phyloP scores from a whole-genome alignment of 2,797 vertebrate genomes.

The Telmatherina bonti region DNA sequence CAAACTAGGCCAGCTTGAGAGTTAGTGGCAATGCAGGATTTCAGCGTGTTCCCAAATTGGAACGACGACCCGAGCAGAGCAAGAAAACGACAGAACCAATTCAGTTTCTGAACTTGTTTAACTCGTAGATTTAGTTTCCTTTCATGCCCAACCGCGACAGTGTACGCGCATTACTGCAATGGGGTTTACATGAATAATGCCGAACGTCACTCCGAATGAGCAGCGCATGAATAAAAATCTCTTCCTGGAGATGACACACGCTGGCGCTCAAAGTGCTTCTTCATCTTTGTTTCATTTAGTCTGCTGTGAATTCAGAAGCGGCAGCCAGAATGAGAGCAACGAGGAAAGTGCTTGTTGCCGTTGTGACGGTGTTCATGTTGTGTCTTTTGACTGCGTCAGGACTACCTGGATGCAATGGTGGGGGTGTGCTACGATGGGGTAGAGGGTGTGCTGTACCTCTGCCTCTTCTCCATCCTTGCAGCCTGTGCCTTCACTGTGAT shows the following conservation, averaged over 20 bases:
- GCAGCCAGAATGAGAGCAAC: neutral
- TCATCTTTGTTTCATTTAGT: conserved; percentile 15
- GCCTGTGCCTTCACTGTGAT: conserved; percentile 90
- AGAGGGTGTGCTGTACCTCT: conserved; percentile 93
- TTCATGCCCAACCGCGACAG: neutral
- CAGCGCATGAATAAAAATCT: neutral
- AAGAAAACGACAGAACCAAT: neutral
- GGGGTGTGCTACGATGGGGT: conserved; percentile 95
- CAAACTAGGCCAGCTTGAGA: conserved; percentile 50
- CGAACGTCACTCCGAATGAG: conserved; percentile 8
- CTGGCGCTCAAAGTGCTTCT: conserved; percentile 3
- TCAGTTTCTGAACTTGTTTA: neutral
- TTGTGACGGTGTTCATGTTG: neutral
- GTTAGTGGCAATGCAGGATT: conserved; percentile 28
- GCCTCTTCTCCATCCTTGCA: conserved; percentile 92
- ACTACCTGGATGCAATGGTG: conserved; percentile 93
- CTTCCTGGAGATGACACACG: conserved; percentile 21
- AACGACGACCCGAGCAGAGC: conserved; percentile 8
- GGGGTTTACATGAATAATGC: conserved; percentile 17
- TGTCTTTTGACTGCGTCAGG: conserved; percentile 78
- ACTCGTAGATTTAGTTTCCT: neutral
- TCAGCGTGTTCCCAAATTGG: conserved; percentile 17
- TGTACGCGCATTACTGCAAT: neutral
- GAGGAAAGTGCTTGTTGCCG: neutral
- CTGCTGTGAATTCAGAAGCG: conserved; percentile 9